Conservation (phyloP, 1,140 invertebrate species). For the Dendrolimus kikuchii region DNA sequence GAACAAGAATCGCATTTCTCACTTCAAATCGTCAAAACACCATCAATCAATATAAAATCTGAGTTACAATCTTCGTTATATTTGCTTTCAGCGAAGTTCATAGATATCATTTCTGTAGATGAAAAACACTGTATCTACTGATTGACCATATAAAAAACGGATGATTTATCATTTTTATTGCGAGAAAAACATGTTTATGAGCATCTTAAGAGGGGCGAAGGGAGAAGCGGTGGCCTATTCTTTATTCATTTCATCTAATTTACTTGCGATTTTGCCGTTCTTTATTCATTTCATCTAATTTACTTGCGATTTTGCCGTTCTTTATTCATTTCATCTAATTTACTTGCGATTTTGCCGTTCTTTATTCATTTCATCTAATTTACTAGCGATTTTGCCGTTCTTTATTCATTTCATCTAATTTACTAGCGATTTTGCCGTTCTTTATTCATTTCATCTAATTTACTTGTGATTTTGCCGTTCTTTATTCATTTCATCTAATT, state of each 20-base stretch:
- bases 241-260: constrained; percentile 4
- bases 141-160: constrained; percentile 69
- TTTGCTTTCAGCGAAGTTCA: constrained; percentile 11
- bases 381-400: no score
- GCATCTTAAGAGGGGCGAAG: constrained; percentile 59
- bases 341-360: no score
- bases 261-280: no score
- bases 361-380: constrained; percentile 4
- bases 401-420: constrained; percentile 4
- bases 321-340: constrained; percentile 4
- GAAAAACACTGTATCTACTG: constrained; percentile 58
- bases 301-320: no score
- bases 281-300: constrained; percentile 4
- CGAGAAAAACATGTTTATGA: constrained; percentile 70
- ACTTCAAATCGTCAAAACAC: constrained; percentile 13
- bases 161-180: constrained; percentile 70
- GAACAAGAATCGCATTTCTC: background rate
- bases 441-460: constrained; percentile 4
- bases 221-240: constrained; percentile 23
- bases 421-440: no score
- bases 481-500: constrained; percentile 4
- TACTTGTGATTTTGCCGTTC: no score
- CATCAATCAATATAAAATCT: constrained; percentile 35
- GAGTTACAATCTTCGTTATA: no score
- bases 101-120: constrained; percentile 56